phyloP scores from a whole-genome alignment of 2,113 vertebrate species.

The Austrofundulus limnaeus region DNA sequence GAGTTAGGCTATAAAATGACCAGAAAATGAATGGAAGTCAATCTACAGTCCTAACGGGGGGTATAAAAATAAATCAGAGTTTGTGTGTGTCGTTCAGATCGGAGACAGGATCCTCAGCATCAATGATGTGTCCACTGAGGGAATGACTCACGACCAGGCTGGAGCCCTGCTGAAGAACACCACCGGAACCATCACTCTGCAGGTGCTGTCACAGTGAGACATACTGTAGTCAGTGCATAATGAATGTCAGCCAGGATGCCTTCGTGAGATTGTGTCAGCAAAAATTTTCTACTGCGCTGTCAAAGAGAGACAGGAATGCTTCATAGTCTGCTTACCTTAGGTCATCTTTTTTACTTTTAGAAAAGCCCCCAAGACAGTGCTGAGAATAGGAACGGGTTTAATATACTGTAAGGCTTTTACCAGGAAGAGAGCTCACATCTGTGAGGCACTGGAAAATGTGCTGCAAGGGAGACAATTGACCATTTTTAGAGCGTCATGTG shows the following conservation, averaged over 20 bases:
- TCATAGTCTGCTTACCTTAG: background rate
- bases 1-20: too few relatives aligned
- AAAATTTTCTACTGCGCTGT: constrained; percentile 17
- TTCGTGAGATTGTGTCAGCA: constrained; percentile 13
- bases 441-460: background rate
- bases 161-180: constrained; percentile 84
- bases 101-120: constrained; percentile 91
- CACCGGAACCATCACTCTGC: constrained; percentile 83
- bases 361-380: constrained; percentile 1
- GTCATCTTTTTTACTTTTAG: background rate
- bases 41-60: too few relatives aligned
- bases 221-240: constrained; percentile 13
- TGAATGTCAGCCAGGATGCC: constrained; percentile 21
- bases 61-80: too few relatives aligned
- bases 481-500: too few relatives aligned
- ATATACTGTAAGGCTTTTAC: background rate
- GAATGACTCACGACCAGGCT: constrained; percentile 86
- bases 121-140: constrained; percentile 84
- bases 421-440: background rate
- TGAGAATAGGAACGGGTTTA: background rate
- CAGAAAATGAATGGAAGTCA: too few relatives aligned
- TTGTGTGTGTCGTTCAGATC: constrained; percentile 70
- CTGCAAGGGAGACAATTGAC: background rate
- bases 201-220: constrained; percentile 75
- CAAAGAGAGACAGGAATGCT: constrained; percentile 6